phyloP scores from a whole-genome alignment of 1,140 invertebrate species.

The Achroia grisella region DNA sequence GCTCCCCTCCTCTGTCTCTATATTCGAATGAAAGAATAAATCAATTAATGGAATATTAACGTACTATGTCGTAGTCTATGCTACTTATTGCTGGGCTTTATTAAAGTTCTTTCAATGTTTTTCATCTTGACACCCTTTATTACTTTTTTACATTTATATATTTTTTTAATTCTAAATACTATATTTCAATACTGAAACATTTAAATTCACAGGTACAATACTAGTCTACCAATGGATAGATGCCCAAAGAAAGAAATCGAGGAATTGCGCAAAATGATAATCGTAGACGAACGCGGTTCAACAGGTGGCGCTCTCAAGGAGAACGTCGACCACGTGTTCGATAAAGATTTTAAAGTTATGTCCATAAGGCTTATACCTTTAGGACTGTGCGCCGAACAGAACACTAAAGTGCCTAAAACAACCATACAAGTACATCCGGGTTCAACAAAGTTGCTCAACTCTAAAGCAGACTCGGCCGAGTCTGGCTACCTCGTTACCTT shows the following conservation, averaged over 20 bases:
- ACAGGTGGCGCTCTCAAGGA: conserved; percentile 73
- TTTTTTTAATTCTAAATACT: not conserved
- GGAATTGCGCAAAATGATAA: conserved; percentile 80
- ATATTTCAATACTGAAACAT: not conserved
- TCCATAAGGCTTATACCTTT: conserved; percentile 81
- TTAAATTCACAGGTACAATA: conserved; percentile 60
- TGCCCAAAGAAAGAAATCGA: conserved; percentile 87
- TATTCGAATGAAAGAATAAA: too few species aligned
- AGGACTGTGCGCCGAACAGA: conserved; percentile 80
- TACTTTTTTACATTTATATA: not conserved
- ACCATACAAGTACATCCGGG: conserved; percentile 30
- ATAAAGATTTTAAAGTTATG: conserved; percentile 85
- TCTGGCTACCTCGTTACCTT: conserved; percentile 93
- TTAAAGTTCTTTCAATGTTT: not conserved
- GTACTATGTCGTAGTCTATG: too few species aligned
- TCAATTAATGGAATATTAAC: not conserved
- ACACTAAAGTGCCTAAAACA: conserved; percentile 60
- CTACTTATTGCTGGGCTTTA: too few species aligned
- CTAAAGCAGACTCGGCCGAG: conserved; percentile 69
- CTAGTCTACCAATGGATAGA: conserved; percentile 71
- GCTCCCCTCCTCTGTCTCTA: too few species aligned
- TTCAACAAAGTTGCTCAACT: conserved; percentile 24
- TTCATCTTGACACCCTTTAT: not conserved
- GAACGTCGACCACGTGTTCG: conserved; percentile 81
- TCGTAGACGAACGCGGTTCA: conserved; percentile 74